Conservation (phyloP, 2,888 invertebrate genomes). For the Sipha maydis region DNA sequence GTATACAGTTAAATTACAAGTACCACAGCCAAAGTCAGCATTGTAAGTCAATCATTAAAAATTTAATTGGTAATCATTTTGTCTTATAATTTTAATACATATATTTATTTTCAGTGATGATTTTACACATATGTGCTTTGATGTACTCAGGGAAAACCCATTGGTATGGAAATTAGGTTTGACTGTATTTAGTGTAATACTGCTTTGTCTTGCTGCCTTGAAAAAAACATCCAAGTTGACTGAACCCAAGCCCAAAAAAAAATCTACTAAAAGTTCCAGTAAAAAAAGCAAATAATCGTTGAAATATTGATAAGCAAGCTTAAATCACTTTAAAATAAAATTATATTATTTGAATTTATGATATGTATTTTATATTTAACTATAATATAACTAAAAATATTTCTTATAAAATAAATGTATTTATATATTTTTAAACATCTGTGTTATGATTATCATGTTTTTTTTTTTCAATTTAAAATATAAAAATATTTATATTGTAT, state of each 20-base stretch:
- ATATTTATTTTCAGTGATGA: conserved; percentile 72
- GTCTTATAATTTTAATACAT: background rate
- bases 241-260: conserved; percentile 49
- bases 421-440: background rate
- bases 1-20: conserved; percentile 39
- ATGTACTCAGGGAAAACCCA: conserved; percentile 72
- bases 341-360: background rate
- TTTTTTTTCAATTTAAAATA: conserved; percentile 9
- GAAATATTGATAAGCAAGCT: background rate
- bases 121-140: conserved; percentile 71
- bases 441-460: background rate
- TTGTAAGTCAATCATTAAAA: conserved; percentile 58
- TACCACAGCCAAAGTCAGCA: conserved; percentile 47
- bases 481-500: background rate
- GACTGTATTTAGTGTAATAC: conserved; percentile 27
- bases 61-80: background rate
- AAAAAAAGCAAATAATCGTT: conserved; percentile 48
- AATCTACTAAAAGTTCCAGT: conserved; percentile 44
- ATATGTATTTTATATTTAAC: background rate
- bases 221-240: background rate
- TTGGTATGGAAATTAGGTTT: conserved; percentile 71
- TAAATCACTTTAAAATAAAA: background rate
- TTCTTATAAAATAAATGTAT: background rate
- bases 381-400: background rate
- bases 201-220: conserved; percentile 28